Evolutionary conservation across 2,888 invertebrate species (phyloP), one percentile per base, ranked within the genome.

Genomic region (Netelia inedita): DNA sequence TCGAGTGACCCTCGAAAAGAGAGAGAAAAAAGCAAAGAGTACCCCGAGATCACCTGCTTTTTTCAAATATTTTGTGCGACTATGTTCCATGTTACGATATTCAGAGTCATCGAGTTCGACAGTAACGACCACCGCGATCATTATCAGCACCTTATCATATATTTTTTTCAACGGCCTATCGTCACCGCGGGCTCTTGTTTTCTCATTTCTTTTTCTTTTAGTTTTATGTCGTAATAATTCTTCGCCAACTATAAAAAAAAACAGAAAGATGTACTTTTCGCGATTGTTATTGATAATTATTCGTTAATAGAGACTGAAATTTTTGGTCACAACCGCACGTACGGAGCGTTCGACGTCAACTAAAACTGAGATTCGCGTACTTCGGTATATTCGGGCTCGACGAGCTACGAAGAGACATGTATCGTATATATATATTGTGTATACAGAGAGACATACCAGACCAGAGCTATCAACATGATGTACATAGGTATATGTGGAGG

Each of bases 271-370:
- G n/a, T 10, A 5, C 28, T 55, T 71, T 11, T 55, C 5, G 1
- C 11, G 16, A 71, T 19, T 11, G 9, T 55, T 63, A 55, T 65
- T 53, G 55, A 28, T 43, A n/a, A 43, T 66, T 23, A 11, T 11
- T 43, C 21, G 50, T 41, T 53, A n/a, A 19, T 50, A 6, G 23
- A 53, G 16, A 74, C 85, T 50, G 71, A 28, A 53, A 73, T 74
- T 16, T 16, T 83, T 53, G 43, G 74, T 55, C 74, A 72, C 72
- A 61, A 85, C 87, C 91, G 87, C 83, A 78, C 85, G 75, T 85
- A 82, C 85, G 88, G 90, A 89, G 82, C 82, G 89, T 87, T 89
- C 89, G 87, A 88, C 89, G 89, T 89, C 89, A 88, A 92, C 92
- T 92, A 90, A 91, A 88, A 88, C 89, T 86, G 89, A 84, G 89